These are phyloP conservation scores for Mesaphorura yosii DNA, from an alignment of 1,140 invertebrate genomes.

Conservation along the genomic window DNA sequence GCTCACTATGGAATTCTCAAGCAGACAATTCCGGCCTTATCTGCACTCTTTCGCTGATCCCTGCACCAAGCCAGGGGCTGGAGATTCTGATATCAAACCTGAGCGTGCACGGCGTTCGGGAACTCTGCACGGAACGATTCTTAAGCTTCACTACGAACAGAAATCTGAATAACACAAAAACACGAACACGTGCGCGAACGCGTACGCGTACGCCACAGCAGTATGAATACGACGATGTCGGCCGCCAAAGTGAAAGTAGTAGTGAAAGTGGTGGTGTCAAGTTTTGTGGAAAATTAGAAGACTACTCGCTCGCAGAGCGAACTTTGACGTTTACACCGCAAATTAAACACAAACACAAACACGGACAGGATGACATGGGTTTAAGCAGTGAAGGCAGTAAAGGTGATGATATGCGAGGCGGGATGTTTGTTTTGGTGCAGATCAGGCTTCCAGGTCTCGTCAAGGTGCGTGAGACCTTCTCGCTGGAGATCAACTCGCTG, in stretches of 20 bases:
- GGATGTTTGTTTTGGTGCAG: background rate
- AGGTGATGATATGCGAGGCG: background rate
- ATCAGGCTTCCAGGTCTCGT: slow-evolving; percentile 19
- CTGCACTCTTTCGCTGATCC: slow-evolving; percentile 24
- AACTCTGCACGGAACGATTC: slow-evolving; percentile 27
- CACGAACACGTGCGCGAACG: background rate
- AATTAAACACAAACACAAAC: no score
- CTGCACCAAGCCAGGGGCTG: slow-evolving; percentile 19
- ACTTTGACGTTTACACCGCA: slow-evolving; percentile 20
- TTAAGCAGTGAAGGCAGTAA: background rate
- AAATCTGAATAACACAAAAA: background rate
- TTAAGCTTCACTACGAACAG: no score
- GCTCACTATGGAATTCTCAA: slow-evolving; percentile 19
- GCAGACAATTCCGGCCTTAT: slow-evolving; percentile 26
- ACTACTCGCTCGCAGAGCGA: slow-evolving; percentile 24
- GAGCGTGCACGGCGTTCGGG: slow-evolving; percentile 29
- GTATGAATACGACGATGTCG: background rate
- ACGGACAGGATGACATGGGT: background rate
- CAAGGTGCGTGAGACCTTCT: slow-evolving; percentile 21
- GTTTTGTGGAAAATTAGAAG: slow-evolving; percentile 30
- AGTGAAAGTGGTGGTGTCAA: no score
- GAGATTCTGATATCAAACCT: slow-evolving; percentile 23
- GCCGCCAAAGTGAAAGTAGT: no score
- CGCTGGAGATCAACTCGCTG: slow-evolving; percentile 17
- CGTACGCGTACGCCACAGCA: background rate